phyloP scores from a whole-genome alignment of 2,113 vertebrate species.

The Rousettus leschenaultii region DNA sequence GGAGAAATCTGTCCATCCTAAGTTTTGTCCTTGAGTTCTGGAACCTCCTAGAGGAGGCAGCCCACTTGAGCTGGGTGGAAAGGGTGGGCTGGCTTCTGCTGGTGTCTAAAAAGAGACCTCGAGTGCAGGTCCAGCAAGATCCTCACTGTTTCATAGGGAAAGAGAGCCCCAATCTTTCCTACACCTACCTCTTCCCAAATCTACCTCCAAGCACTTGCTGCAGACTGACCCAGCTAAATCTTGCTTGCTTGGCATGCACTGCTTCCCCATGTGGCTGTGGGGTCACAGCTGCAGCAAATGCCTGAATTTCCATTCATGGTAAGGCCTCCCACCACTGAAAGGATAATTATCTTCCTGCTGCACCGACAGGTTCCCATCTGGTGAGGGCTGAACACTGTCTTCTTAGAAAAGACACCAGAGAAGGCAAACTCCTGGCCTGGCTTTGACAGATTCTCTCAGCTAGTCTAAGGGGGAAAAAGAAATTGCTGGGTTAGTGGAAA shows the following conservation, averaged over 20 bases:
- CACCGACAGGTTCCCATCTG: conserved; percentile 71
- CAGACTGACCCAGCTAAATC: background rate
- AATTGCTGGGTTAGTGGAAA: background rate
- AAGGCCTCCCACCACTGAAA: background rate
- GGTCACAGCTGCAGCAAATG: conserved; percentile 8
- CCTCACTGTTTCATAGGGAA: background rate
- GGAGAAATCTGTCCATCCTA: background rate
- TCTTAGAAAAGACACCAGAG: conserved; percentile 54
- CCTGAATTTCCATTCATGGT: background rate
- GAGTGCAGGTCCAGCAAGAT: background rate
- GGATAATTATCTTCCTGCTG: conserved; percentile 52
- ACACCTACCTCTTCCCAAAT: background rate
- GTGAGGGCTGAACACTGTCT: conserved; percentile 30
- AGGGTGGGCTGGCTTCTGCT: background rate
- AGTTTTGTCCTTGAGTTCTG: background rate
- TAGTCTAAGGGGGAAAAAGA: background rate
- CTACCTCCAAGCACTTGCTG: background rate
- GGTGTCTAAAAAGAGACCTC: background rate
- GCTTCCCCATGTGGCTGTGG: background rate
- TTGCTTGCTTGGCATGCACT: background rate
- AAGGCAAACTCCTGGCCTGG: conserved; percentile 6
- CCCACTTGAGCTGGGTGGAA: background rate
- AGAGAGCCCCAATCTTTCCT: background rate
- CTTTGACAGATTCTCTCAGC: conserved; percentile 36
- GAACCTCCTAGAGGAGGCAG: background rate